Evolutionary conservation across 2,888 invertebrate genomes (phyloP).

Genomic region (Drosophila paramelanica): DNA sequence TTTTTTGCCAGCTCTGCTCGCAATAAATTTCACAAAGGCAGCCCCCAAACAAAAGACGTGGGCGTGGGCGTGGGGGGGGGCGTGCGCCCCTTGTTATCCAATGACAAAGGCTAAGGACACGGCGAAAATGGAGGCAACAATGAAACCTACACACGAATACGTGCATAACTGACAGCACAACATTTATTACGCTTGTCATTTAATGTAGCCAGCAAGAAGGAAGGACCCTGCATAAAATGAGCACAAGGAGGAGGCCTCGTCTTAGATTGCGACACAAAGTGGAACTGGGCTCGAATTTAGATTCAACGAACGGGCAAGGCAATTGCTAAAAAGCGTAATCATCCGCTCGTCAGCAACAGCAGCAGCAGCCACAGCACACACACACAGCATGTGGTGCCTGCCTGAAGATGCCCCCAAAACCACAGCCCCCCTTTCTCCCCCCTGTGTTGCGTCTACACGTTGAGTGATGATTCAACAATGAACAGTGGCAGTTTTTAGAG

Average conservation of each 20-base stretch:
- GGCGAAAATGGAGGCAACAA: conserved; percentile 61
- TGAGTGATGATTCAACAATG: conserved; percentile 78
- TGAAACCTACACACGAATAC: conserved; percentile 47
- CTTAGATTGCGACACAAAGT: conserved; percentile 8
- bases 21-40: conserved; percentile 56
- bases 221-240: conserved; percentile 43
- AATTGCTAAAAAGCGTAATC: conserved; percentile 76
- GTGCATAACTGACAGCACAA: conserved; percentile 72
- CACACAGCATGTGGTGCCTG: conserved; percentile 56
- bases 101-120: conserved; percentile 67
- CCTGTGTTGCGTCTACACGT: conserved; percentile 6
- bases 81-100: conserved; percentile 49
- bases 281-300: conserved; percentile 27
- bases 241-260: conserved; percentile 41
- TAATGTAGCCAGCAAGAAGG: conserved; percentile 49
- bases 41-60: conserved; percentile 55
- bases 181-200: conserved; percentile 82
- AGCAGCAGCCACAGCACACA: conserved; percentile 24
- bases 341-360: conserved; percentile 72
- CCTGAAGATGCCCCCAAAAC: conserved; percentile 24
- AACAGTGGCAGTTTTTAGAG: conserved; percentile 72
- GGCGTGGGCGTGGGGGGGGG: conserved; percentile 41
- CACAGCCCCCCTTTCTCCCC: neutral
- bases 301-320: conserved; percentile 37
- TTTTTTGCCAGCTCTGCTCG: conserved; percentile 42